These are phyloP conservation scores for Hippasteria phrygiana DNA, from an alignment of 53 echinoderm and acorn worm species.

Conservation along the genomic window DNA sequence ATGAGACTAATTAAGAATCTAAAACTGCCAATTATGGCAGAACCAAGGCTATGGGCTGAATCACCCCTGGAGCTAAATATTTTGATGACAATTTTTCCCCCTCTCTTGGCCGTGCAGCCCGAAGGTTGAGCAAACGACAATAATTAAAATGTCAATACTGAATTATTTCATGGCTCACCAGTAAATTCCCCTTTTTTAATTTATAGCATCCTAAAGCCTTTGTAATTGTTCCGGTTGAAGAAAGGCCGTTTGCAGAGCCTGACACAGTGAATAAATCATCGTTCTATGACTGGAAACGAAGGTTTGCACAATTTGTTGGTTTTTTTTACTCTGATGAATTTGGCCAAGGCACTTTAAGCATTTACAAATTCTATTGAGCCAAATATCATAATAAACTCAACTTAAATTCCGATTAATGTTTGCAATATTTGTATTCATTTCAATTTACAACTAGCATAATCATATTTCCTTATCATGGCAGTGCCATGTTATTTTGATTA, in stretches of 20 bases:
- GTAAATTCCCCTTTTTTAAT: not conserved
- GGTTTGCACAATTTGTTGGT: not conserved
- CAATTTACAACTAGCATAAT: too few relatives aligned
- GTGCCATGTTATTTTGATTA: too few relatives aligned
- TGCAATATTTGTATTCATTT: too few relatives aligned
- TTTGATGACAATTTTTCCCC: not conserved
- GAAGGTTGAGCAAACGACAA: slow-evolving; percentile 15
- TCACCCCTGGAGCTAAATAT: not conserved
- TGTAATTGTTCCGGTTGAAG: slow-evolving; percentile 15
- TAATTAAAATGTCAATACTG: slow-evolving; percentile 39
- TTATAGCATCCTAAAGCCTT: slow-evolving; percentile 2
- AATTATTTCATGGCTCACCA: not conserved
- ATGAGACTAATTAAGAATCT: not conserved
- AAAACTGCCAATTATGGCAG: not conserved
- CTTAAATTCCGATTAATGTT: too few relatives aligned
- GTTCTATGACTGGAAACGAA: not conserved
- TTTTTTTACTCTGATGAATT: not conserved
- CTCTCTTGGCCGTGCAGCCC: not conserved
- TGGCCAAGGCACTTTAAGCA: too few relatives aligned
- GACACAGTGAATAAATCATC: not conserved
- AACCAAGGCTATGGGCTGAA: not conserved
- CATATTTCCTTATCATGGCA: too few relatives aligned
- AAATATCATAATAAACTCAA: too few relatives aligned
- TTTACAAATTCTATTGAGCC: too few relatives aligned
- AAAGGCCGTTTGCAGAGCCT: not conserved